Evolutionary conservation across 2,113 vertebrate species (phyloP).

Genomic region (Carassius gibelio): DNA sequence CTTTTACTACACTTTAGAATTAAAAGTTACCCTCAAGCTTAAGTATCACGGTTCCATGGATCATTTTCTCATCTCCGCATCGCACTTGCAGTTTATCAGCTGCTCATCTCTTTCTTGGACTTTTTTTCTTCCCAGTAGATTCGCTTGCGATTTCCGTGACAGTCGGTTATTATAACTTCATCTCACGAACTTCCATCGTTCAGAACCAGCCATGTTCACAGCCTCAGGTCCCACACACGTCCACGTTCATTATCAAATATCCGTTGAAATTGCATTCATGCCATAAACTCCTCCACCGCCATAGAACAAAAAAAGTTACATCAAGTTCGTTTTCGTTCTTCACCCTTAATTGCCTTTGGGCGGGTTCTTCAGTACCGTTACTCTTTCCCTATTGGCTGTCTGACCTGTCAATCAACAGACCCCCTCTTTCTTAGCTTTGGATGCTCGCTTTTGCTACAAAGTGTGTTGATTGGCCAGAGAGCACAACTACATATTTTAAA

Average conservation of each 20-base stretch:
- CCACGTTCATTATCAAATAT: constrained; percentile 40
- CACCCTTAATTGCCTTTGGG: constrained; percentile 82
- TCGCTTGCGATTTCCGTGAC: constrained; percentile 23
- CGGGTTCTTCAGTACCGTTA: constrained; percentile 71
- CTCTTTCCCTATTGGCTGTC: constrained; percentile 68
- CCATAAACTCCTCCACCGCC: constrained; percentile 56
- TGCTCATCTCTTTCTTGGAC: constrained; percentile 37
- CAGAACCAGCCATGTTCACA: background rate
- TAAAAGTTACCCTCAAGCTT: background rate
- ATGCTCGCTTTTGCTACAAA: constrained; percentile 49
- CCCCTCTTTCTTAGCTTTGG: constrained; percentile 51
- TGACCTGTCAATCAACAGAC: constrained; percentile 69
- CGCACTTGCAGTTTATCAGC: constrained; percentile 28
- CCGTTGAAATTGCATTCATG: constrained; percentile 47
- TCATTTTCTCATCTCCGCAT: constrained; percentile 4
- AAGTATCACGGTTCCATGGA: constrained; percentile 13
- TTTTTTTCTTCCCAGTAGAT: constrained; percentile 36
- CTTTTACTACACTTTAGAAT: background rate
- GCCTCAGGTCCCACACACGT: constrained; percentile 8
- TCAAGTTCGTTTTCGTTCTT: constrained; percentile 78
- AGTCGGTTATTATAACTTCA: constrained; percentile 27
- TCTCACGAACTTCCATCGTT: constrained; percentile 40
- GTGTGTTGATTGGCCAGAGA: constrained; percentile 58
- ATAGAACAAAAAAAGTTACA: constrained; percentile 65
- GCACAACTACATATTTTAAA: constrained; percentile 32